Conservation (phyloP, 2,113 vertebrate species). For the Cebus imitator region DNA sequence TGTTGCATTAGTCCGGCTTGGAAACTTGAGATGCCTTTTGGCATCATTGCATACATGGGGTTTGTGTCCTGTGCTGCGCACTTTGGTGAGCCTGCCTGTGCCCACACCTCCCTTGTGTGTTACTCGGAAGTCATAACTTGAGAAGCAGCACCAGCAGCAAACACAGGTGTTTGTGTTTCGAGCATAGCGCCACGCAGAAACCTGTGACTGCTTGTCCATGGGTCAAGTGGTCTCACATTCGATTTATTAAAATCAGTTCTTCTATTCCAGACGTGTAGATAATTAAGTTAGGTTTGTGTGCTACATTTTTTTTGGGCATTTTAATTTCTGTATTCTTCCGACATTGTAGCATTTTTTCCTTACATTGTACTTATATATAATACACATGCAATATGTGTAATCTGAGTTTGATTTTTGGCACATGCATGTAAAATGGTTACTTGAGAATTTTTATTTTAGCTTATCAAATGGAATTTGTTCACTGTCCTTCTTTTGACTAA, state of each 20-base stretch:
- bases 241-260: not conserved
- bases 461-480: not conserved
- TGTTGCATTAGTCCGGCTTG: not conserved
- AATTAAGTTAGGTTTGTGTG: not conserved
- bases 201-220: not conserved
- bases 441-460: not conserved
- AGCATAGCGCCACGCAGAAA: fast-evolving
- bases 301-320: not conserved
- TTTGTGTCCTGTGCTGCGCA: fast-evolving
- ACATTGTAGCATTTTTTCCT: not conserved
- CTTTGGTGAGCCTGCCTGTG: no score
- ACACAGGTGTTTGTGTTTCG: fast-evolving
- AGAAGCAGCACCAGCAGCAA: fast-evolving
- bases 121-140: not conserved
- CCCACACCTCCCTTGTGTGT: not conserved
- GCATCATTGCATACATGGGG: fast-evolving
- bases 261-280: not conserved
- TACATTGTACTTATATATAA: not conserved
- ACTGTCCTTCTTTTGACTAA: constrained; percentile 22
- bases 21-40: not conserved
- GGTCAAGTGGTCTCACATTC: not conserved
- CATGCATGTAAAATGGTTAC: not conserved
- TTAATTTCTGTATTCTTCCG: not conserved
- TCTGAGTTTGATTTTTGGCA: not conserved
- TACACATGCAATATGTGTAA: no score